Conservation (phyloP, 2,888 invertebrate genomes). For the Dasypogon diadema region DNA sequence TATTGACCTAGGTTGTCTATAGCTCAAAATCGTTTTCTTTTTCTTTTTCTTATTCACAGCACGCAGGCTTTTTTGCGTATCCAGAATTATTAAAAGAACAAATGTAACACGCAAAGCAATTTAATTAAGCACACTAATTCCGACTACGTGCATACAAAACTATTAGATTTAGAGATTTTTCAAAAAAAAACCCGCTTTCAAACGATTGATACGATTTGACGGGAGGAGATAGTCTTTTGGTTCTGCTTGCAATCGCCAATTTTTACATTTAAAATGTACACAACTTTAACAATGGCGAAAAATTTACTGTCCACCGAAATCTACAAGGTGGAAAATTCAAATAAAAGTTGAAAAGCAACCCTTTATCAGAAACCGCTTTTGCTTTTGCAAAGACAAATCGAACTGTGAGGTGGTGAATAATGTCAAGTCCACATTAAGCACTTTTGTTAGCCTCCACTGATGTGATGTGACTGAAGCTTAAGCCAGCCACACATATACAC, state of each 20-base stretch:
- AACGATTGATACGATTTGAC: neutral
- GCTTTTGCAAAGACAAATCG: conserved; percentile 31
- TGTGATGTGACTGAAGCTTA: conserved; percentile 36
- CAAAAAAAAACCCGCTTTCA: neutral
- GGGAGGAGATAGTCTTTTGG: too few species aligned
- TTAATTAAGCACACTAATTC: neutral
- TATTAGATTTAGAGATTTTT: neutral
- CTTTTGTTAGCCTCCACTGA: conserved; percentile 30
- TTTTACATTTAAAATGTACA: neutral
- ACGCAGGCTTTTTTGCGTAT: conserved; percentile 23
- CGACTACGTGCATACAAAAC: neutral
- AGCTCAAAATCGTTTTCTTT: neutral
- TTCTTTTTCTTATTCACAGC: neutral
- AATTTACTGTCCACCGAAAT: neutral
- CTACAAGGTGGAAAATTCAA: too few species aligned
- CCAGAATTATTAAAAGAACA: neutral
- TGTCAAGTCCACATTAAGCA: conserved; percentile 46
- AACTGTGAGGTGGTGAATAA: conserved; percentile 41
- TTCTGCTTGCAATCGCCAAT: too few species aligned
- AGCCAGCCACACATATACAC: neutral
- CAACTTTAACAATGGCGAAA: neutral
- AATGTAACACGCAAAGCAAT: conserved; percentile 23
- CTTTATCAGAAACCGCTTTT: conserved; percentile 1
- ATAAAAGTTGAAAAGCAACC: neutral
- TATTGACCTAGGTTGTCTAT: conserved; percentile 48